Evolutionary conservation across 92 coral and sea anemone species (phyloP).

Genomic region (Pocillopora grandis): DNA sequence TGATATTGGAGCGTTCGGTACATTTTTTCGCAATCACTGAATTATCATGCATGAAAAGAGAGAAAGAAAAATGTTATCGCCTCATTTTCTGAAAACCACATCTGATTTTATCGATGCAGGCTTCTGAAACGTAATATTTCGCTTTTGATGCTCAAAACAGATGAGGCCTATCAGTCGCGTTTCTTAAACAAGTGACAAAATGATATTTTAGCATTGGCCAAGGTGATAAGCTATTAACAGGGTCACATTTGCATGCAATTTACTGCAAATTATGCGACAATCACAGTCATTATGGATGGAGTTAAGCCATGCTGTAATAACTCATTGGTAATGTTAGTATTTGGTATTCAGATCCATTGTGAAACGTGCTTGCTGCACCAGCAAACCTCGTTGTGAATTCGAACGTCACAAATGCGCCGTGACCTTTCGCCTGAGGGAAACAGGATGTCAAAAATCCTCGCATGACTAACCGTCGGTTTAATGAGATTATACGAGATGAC

Average conservation of each 20-base stretch:
- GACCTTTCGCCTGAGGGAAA: slow-evolving; percentile 22
- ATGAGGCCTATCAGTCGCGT: background rate
- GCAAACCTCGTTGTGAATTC: background rate
- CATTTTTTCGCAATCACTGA: too few relatives aligned
- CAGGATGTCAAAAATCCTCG: background rate
- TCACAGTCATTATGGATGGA: background rate
- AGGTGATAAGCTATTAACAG: background rate
- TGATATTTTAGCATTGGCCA: background rate
- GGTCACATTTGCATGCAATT: background rate
- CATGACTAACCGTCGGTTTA: background rate
- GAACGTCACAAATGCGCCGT: slow-evolving; percentile 5
- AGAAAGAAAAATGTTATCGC: too few relatives aligned
- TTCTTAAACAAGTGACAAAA: slow-evolving; percentile 26
- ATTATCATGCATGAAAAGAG: too few relatives aligned
- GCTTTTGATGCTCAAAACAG: slow-evolving; percentile 3
- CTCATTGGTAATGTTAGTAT: background rate
- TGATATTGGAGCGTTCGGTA: too few relatives aligned
- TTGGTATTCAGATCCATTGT: background rate
- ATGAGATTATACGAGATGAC: background rate
- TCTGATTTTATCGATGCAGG: too few relatives aligned
- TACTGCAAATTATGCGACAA: slow-evolving; percentile 3
- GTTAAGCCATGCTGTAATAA: background rate
- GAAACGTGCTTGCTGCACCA: slow-evolving; percentile 2
- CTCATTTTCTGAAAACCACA: too few relatives aligned
- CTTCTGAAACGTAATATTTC: background rate